Conservation (phyloP, 2,113 vertebrate species). For the Gymnarchus niloticus region DNA sequence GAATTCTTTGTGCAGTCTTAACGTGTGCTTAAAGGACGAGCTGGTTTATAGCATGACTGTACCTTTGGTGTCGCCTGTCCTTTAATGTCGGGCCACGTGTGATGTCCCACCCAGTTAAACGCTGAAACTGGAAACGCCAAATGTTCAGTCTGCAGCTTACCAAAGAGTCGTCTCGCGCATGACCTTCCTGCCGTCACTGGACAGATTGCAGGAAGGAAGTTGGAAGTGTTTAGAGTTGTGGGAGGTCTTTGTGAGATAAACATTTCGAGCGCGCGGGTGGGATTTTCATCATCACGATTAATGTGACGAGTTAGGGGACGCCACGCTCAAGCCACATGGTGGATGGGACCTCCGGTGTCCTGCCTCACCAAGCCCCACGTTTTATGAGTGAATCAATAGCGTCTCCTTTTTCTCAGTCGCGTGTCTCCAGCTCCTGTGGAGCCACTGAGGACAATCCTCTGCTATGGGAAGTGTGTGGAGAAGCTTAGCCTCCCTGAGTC, state of each 20-base stretch:
- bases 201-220: conserved; percentile 22
- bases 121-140: not conserved
- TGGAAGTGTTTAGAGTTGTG: conserved; percentile 27
- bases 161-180: not conserved
- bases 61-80: too few relatives aligned
- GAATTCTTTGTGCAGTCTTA: too few relatives aligned
- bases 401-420: too few relatives aligned
- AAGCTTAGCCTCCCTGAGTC: not conserved
- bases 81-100: not conserved
- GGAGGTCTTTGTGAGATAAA: conserved; percentile 20
- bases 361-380: not conserved
- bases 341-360: not conserved
- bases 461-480: not conserved
- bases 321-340: not conserved
- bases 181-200: not conserved
- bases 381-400: too few relatives aligned
- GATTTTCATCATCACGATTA: not conserved
- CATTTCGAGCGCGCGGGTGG: not conserved
- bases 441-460: not conserved
- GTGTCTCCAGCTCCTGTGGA: too few relatives aligned
- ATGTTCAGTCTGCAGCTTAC: not conserved
- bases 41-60: too few relatives aligned
- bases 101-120: not conserved
- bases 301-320: not conserved
- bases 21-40: not conserved